Percentiles rank a stretch among this genome's conserved stretches.
Evolutionary conservation across 2,113 vertebrate genomes (phyloP).

Genomic region (Rhea americana): DNA sequence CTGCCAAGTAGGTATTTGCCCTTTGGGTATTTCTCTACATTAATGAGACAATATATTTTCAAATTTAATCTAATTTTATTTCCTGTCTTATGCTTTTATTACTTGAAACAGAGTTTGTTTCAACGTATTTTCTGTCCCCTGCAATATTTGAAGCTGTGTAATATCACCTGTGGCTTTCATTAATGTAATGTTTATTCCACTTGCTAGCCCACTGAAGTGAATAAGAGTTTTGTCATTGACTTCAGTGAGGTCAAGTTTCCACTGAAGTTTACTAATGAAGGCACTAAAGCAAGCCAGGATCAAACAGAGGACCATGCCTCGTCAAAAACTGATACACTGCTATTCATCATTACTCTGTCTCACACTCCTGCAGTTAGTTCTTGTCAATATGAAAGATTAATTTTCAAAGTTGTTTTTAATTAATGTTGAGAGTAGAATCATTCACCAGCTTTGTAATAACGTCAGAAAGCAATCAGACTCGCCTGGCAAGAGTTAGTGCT

Average conservation of each 20-base stretch:
- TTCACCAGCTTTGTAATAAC: slow-evolving; percentile 5
- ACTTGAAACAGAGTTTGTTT: background rate
- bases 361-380: background rate
- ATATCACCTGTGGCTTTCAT: background rate
- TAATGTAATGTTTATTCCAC: background rate
- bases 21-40: background rate
- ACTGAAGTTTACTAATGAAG: background rate
- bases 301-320: background rate
- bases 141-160: background rate
- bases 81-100: background rate
- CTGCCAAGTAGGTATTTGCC: no score
- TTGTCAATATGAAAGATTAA: background rate
- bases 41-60: background rate
- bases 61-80: background rate
- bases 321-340: background rate
- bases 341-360: background rate
- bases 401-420: slow-evolving; percentile 40
- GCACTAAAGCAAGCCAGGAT: background rate
- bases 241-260: background rate
- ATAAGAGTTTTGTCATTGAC: background rate
- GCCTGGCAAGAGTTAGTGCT: background rate
- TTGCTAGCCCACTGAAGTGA: background rate
- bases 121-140: background rate
- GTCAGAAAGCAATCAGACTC: slow-evolving; percentile 22
- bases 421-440: slow-evolving; percentile 1